Conservation (phyloP, 2,888 invertebrate species). For the Zygogramma bicolorata region DNA sequence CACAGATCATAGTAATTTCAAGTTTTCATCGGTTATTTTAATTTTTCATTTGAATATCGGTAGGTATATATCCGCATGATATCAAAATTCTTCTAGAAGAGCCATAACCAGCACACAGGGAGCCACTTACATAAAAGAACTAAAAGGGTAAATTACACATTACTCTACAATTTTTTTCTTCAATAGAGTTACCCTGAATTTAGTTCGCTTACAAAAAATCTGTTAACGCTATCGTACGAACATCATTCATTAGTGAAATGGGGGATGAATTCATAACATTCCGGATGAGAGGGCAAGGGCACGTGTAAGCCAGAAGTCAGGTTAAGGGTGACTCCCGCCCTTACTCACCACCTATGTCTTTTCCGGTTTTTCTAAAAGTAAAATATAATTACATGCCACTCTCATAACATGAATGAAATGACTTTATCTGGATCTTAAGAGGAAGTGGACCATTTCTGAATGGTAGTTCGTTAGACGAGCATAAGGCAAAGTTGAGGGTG, state of each 20-base stretch:
- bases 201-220: too few species aligned
- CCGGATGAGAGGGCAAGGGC: conserved; percentile 33
- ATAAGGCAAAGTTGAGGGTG: background rate
- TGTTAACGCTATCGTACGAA: background rate
- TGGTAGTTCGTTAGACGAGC: background rate
- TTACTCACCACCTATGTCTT: conserved; percentile 17
- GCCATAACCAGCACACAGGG: too few species aligned
- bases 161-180: too few species aligned
- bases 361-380: conserved; percentile 33
- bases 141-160: too few species aligned
- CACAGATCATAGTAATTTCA: too few species aligned
- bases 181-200: too few species aligned
- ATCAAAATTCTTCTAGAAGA: too few species aligned
- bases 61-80: too few species aligned
- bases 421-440: conserved; percentile 4
- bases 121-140: too few species aligned
- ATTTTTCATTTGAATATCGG: too few species aligned
- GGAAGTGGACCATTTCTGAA: background rate
- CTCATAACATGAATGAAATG: conserved; percentile 12
- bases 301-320: conserved; percentile 49
- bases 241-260: conserved; percentile 12
- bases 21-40: too few species aligned
- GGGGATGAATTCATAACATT: conserved; percentile 32
- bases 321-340: conserved; percentile 31
- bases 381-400: conserved; percentile 16